These are phyloP conservation scores for Psix sp. DNA, from an alignment of 1,140 invertebrate species.

Conservation along the genomic window DNA sequence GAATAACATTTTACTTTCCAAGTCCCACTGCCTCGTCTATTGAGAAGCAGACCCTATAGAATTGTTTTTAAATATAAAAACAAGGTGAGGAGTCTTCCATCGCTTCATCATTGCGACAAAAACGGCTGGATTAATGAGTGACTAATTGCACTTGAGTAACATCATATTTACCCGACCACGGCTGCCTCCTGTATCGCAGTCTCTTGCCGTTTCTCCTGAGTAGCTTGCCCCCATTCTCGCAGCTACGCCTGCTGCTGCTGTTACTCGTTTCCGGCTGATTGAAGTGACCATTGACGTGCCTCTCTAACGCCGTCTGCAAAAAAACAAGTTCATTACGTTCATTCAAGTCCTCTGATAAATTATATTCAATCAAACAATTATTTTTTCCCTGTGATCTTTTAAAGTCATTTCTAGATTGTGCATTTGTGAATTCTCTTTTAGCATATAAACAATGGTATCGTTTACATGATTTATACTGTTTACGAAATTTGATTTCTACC, in stretches of 20 bases:
- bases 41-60: too few relatives aligned
- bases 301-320: slow-evolving; percentile 87
- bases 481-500: too few relatives aligned
- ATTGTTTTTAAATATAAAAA: slow-evolving; percentile 15
- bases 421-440: too few relatives aligned
- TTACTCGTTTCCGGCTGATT: slow-evolving; percentile 81
- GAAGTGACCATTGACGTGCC: slow-evolving; percentile 96
- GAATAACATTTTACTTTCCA: slow-evolving; percentile 10
- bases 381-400: too few relatives aligned
- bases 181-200: slow-evolving; percentile 87
- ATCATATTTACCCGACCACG: slow-evolving; percentile 81
- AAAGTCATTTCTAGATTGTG: too few relatives aligned
- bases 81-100: slow-evolving; percentile 6
- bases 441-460: too few relatives aligned
- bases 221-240: slow-evolving; percentile 84
- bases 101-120: slow-evolving; percentile 22
- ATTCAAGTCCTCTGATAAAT: too few relatives aligned
- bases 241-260: slow-evolving; percentile 80
- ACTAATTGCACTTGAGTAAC: background rate
- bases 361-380: too few relatives aligned
- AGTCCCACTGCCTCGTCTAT: background rate
- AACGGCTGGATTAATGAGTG: slow-evolving; percentile 6
- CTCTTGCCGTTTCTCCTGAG: slow-evolving; percentile 91
- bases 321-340: background rate
- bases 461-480: too few relatives aligned